Evolutionary conservation across 2,797 vertebrate genomes (phyloP), one percentile per base, ranked within the genome.

Genomic region (Sebastiscus tertius): DNA sequence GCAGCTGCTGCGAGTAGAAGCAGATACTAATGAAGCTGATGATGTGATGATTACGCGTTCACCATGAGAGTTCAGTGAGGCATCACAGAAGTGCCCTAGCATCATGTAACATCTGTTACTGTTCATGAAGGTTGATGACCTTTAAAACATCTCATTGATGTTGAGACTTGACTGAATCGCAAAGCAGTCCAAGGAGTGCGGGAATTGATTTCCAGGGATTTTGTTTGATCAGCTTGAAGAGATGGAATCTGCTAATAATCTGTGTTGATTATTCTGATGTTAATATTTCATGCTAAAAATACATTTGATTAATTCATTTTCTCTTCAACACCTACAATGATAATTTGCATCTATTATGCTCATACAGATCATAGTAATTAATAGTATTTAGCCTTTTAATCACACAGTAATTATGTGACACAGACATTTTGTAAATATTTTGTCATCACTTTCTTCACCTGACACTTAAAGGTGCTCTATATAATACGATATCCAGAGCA

Each of bases 141-240:
- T 55, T 39, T 80, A 36, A 20, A 69, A 72, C 36, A 68, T 76
- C 58, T 26, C 61, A 24, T 66, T 72, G 56, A 74, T 69, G 27
- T 54, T 33, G 46, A 70, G 20, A 72, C 39, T 39, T 55, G 52
- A 24, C 56, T 24, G 56, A 10, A 49, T 62, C 63, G 33, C 58
- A 55, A 20, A 39, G 63, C 29, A 46, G n/a, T 26, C 36, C 22
- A 60, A 58, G 6, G 24, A 34, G 52, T 68, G 13, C 10, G 26
- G 54, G 65, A 62, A 49, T 36, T 62, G n/a, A 72, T 65, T 20
- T 42, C 64, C 42, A 22, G 22, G 55, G 29, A 68, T 81, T 74
- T 77, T 77, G 55, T 78, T 74, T 42, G 26, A 72, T 52, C 27
- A 8, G 26, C 60, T 74, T 76, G 33, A 81, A 59, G n/a, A 67